These are phyloP conservation scores for Siniperca scherzeri DNA, from an alignment of 2,797 vertebrate species.

Conservation along the genomic window DNA sequence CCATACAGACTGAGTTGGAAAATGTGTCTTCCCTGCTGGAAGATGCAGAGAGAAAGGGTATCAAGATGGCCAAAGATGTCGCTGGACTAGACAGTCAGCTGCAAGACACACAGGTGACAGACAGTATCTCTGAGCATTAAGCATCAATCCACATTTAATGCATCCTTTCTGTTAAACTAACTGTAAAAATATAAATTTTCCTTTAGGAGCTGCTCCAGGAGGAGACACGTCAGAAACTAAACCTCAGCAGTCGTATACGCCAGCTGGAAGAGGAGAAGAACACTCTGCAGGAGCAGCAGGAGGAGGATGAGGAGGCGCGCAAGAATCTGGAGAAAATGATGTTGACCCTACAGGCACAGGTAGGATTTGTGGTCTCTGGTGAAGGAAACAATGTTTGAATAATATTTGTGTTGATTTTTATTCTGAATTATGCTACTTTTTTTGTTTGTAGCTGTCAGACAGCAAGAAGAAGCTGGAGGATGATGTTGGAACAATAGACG, in stretches of 20 bases:
- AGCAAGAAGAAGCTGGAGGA: conserved; percentile 98
- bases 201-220: conserved; percentile 96
- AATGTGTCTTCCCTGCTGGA: conserved; percentile 93
- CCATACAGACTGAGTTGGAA: conserved; percentile 92
- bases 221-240: conserved; percentile 97
- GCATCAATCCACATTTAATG: not conserved
- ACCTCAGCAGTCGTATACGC: conserved; percentile 94
- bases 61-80: conserved; percentile 94
- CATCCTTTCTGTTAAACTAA: not conserved
- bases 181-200: not conserved
- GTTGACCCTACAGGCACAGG: conserved; percentile 92
- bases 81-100: conserved; percentile 94
- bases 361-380: conserved; percentile 55
- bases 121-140: not conserved
- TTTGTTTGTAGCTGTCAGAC: conserved; percentile 87
- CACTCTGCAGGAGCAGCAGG: conserved; percentile 95
- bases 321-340: conserved; percentile 96
- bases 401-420: not conserved
- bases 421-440: not conserved
- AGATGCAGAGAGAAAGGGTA: conserved; percentile 96
- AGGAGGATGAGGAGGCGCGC: conserved; percentile 96
- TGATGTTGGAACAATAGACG: conserved; percentile 93
- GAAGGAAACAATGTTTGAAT: not conserved
- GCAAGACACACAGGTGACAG: conserved; percentile 94
- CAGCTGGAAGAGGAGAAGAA: conserved; percentile 98